Evolutionary conservation across 2,113 vertebrate genomes (phyloP), one percentile per base, ranked within the genome.

Genomic region (Semicossyphus pulcher): DNA sequence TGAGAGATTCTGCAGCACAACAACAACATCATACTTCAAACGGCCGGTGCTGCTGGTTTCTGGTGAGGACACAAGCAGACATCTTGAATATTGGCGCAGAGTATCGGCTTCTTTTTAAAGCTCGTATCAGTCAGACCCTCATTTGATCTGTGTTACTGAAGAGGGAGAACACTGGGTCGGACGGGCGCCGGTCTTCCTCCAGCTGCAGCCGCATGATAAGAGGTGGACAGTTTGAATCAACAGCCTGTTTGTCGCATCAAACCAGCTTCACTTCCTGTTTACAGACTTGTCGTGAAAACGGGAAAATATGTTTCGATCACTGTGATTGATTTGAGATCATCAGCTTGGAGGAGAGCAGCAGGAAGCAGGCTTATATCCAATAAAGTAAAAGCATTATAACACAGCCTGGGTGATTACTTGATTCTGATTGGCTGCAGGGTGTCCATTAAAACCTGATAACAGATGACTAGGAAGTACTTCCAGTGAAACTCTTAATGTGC

Each of bases 151-250:
- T 53, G 47, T 59, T 12, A 42, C 0, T 57, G 74, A 78, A 49
- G 59, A 3, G 44, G n/a, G 32, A 37, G 41, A 57, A 42, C 56
- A 21, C 32, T 66, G 16, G 42, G 73, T 58, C 44, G 15, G 42
- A 69, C 49, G 11, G 64, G 18, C 3, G 70, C 56, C 7, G n/a
- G 61, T 32, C 31, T 41, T 58, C 37, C 18, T 56, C 62, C 77
- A 39, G 72, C 83, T 75, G 78, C 70, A 71, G 61, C 12, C 16
- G 1, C 8, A 16, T 78, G 71, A 72, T 76, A 76, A 67, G 44
- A n/a, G 44, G 20, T 14, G 5, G 54, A 28, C 39, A 56, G 41
- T 60, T 34, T 25, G 4, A 70, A 67, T 68, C 56, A 36, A 49
- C 18, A 48, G 41, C 20, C 23, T 60, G 65, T 57, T n/a, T n/a